Conservation (phyloP, 2,888 invertebrate species). For the Tachina fera region DNA sequence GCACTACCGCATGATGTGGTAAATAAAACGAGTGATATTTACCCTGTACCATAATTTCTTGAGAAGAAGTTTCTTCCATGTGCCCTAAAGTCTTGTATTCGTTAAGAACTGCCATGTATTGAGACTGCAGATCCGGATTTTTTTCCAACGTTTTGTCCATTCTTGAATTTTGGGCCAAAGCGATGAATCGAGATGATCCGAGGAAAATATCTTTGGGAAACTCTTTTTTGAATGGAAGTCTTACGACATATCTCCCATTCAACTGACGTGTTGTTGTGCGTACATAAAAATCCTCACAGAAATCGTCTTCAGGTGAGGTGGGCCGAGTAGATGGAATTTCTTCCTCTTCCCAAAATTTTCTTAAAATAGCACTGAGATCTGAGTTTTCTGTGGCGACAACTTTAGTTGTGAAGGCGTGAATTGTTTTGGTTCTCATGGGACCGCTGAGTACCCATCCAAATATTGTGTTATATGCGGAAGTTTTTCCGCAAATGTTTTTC, state of each 20-base stretch:
- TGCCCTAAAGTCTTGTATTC: too few species aligned
- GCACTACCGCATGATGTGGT: too few species aligned
- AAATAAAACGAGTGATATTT: not conserved
- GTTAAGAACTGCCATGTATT: not conserved
- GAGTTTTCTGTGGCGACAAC: not conserved
- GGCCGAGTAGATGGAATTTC: not conserved
- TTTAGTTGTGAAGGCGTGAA: not conserved
- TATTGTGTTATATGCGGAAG: not conserved
- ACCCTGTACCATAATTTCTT: not conserved
- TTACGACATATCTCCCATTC: too few species aligned
- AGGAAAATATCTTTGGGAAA: too few species aligned
- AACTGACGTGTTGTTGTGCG: not conserved
- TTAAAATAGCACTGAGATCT: not conserved
- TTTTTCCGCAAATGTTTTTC: conserved; percentile 4
- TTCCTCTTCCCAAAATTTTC: not conserved
- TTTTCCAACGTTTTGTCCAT: not conserved
- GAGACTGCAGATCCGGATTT: not conserved
- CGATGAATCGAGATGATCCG: not conserved
- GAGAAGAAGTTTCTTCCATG: conserved; percentile 1
- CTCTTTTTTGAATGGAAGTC: too few species aligned
- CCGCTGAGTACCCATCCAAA: conserved; percentile 9
- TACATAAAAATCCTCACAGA: not conserved
- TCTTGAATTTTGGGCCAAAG: not conserved
- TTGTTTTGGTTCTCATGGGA: not conserved
- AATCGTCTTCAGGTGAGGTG: not conserved